phyloP scores from a whole-genome alignment of 1,140 invertebrate species.

The Drosophila hydei region DNA sequence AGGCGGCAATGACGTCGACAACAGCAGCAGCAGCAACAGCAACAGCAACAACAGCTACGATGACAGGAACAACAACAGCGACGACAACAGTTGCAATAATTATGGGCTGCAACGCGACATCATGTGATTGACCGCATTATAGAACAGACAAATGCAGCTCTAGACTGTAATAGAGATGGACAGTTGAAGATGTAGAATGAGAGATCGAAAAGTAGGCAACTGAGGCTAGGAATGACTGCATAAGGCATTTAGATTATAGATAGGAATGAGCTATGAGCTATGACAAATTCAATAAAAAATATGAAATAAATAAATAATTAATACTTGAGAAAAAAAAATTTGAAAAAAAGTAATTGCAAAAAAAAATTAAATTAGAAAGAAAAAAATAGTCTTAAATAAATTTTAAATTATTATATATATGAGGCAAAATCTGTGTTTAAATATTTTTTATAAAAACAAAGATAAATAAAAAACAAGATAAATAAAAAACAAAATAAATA shows the following conservation, averaged over 20 bases:
- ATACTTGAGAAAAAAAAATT: too few species aligned
- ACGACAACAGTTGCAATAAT: slow-evolving; percentile 53
- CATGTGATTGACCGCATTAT: slow-evolving; percentile 75
- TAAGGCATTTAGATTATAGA: neutral
- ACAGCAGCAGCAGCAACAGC: slow-evolving; percentile 19
- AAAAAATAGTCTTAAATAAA: too few species aligned
- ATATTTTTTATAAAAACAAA: too few species aligned
- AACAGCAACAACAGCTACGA: slow-evolving; percentile 24
- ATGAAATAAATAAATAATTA: too few species aligned
- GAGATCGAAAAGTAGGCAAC: neutral
- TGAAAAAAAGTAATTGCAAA: too few species aligned
- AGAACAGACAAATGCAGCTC: slow-evolving; percentile 18
- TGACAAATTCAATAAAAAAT: too few species aligned
- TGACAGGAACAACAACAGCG: slow-evolving; percentile 38
- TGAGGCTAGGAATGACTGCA: neutral
- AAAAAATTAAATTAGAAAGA: too few species aligned
- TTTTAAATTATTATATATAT: too few species aligned
- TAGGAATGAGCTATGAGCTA: too few species aligned
- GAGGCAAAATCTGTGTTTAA: too few species aligned
- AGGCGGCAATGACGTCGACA: slow-evolving; percentile 48
- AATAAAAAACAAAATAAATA: too few species aligned
- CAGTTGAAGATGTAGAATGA: neutral
- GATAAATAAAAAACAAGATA: too few species aligned
- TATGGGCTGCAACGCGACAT: slow-evolving; percentile 52
- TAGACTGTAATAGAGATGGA: neutral